Base-by-base conservation (phyloP, 2,797 vertebrate genomes). In the Cercopithecus mitis region DNA sequence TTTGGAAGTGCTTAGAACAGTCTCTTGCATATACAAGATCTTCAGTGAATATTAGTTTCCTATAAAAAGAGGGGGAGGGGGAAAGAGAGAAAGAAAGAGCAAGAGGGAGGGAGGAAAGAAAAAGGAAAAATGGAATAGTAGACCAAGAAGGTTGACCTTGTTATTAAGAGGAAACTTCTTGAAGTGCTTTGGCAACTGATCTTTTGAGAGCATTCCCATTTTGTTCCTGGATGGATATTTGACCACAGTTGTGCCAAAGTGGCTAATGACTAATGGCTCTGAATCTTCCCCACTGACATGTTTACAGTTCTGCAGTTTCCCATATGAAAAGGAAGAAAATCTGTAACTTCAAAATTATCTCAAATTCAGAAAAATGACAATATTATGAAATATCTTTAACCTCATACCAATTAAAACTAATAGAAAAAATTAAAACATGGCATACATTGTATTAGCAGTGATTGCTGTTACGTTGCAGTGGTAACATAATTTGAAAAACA, bases 241-340 rank as follows among this genome's bases (percentile, higher is more conserved):
- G 90, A 93, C 67, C 83, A 96, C 20, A 45, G 5, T 87, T 92
- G 58, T 97, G 96, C 97, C 96, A 97, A 95, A 93, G 50, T 96
- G 79, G 55, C 80, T 86, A 86, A 91, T 80, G 83, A 72, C 83
- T 89, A 75, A 94, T 52, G n/a, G 55, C 41, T 80, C 83, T 89
- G 82, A 92, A 33, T 85, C 58, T 58, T 91, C 47, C 33, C 88
- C 57, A 41, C 61, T 79, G 36, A 43, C 25, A 22, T 41, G 25
- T 41, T 30, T 90, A 15, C 81, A 57, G 7, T 50, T 61, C 75
- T 90, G 24, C 36, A 27, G 27, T 89, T 92, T 72, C n/a, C 39
- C 20, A 67, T 25, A 41, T 14, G 41, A 79, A 81, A 89, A 45
- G 55, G 39, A 83, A 20, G 33, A 79, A 91, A 91, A 67, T 61